Base-by-base conservation (phyloP, 2,797 vertebrate species). In the Lerista edwardsae region DNA sequence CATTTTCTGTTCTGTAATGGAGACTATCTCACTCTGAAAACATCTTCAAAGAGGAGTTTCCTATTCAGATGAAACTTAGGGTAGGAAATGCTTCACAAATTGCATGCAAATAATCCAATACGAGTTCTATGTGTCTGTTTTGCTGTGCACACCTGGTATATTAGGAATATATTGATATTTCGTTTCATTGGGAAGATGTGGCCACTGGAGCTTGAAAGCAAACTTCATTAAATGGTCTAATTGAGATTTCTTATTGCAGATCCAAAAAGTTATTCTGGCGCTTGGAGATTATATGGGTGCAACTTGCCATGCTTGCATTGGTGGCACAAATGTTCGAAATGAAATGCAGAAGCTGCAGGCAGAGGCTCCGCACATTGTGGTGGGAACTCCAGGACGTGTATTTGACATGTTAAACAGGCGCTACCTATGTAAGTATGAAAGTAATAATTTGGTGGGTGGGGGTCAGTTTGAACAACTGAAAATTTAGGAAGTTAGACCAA, bases 241-340 rank as follows among this genome's bases (percentile, higher is more conserved):
- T 73, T 14, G 3, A 68, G 21, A 1, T 41, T 79, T 91, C 93
- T 81, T 86, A 0, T 75, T 91, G 86, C 91, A 99, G 98, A 99
- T 99, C 91, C 99, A 99, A 89, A 99, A 99, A 94, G 98, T 99
- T 74, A 99, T 99, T 93, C 93, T 99, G 94, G 98, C 98, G 81
- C 96, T 99, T 87, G 99, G 99, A 85, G 98, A 99, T 91, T 99
- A 99, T 94, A 98, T 99, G 98, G 98, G 98, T 80, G 98, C 99
- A 80, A 97, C 97, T 6, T 99, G 99, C 92, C 98, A 99, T 67
- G 98, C 98, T 78, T 99, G 98, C 84, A 99, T 99, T 76, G 98
- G 98, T 39, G 98, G 98, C 34, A 99, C 98, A 23, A 98, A 98
- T 79, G 97, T 99, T 87, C 97, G 98, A 83, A 97, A 96, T 86